Evolutionary conservation across 2,797 vertebrate species (phyloP).

Genomic region (Potorous gilbertii): DNA sequence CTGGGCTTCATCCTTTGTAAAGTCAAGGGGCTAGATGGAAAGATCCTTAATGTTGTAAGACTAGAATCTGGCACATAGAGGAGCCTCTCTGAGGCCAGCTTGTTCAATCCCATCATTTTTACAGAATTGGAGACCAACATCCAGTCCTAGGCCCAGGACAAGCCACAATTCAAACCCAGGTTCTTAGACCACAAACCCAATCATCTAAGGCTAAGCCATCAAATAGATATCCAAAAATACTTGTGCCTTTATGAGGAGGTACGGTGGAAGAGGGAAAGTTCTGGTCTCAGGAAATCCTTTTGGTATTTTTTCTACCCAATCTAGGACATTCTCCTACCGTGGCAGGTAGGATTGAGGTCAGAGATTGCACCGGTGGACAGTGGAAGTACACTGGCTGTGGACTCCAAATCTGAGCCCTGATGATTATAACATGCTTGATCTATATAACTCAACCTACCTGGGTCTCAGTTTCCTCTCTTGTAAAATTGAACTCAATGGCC

Average conservation of each 20-base stretch:
- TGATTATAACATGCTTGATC: background rate
- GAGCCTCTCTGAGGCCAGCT: background rate
- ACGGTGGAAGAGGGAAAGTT: background rate
- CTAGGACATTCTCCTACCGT: background rate
- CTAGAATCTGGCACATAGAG: background rate
- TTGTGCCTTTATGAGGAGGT: background rate
- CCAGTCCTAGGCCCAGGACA: background rate
- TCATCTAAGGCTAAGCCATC: background rate
- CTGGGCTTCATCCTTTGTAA: background rate
- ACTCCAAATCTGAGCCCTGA: background rate
- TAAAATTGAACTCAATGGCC: background rate
- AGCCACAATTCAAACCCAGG: background rate
- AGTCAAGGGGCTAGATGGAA: background rate
- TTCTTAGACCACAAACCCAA: too few relatives aligned
- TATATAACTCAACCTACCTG: too few relatives aligned
- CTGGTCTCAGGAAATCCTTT: background rate
- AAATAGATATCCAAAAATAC: background rate
- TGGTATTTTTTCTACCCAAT: background rate
- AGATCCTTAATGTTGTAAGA: background rate
- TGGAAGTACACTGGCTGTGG: background rate
- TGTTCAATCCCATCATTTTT: background rate
- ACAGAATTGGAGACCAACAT: background rate
- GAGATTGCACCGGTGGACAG: background rate
- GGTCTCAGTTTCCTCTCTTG: background rate
- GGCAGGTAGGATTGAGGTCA: background rate